Conservation (phyloP, 64 coral and sea anemone genomes). For the Acropora tenuis region DNA sequence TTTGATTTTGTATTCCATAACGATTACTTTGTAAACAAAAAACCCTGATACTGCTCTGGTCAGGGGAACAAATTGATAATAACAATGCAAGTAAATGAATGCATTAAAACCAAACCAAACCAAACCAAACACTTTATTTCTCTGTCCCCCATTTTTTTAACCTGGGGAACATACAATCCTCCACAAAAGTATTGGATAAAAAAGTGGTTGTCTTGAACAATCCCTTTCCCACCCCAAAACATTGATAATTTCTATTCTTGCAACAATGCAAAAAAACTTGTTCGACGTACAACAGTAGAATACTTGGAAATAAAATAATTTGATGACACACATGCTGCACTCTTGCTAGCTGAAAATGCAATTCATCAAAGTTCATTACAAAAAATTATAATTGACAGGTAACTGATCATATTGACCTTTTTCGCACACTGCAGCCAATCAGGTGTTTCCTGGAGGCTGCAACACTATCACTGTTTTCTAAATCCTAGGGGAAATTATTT, state of each 20-base stretch:
- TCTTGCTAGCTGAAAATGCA: too few relatives aligned
- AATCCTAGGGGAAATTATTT: too few relatives aligned
- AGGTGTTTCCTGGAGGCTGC: too few relatives aligned
- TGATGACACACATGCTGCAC: too few relatives aligned
- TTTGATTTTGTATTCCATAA: constrained; percentile 67
- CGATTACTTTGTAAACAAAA: constrained; percentile 45
- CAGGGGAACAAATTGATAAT: constrained; percentile 33
- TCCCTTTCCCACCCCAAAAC: constrained; percentile 5
- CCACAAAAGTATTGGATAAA: constrained; percentile 34
- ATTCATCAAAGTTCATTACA: too few relatives aligned
- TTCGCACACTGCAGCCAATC: too few relatives aligned
- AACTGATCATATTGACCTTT: too few relatives aligned
- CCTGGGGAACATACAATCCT: constrained; percentile 46
- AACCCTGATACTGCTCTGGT: constrained; percentile 40
- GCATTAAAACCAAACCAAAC: constrained; percentile 51
- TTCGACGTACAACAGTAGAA: too few relatives aligned
- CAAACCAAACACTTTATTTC: constrained; percentile 57
- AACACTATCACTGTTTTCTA: too few relatives aligned
- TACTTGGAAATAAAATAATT: too few relatives aligned
- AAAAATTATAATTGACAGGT: too few relatives aligned
- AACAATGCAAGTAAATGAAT: constrained; percentile 47
- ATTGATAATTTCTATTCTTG: constrained; percentile 24
- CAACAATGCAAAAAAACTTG: too few relatives aligned
- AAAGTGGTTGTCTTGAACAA: constrained; percentile 55
- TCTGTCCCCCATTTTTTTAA: constrained; percentile 11